Evolutionary conservation across 2,888 invertebrate species (phyloP), one percentile per base, ranked within the genome.

Genomic region (Creontiades dilutus): DNA sequence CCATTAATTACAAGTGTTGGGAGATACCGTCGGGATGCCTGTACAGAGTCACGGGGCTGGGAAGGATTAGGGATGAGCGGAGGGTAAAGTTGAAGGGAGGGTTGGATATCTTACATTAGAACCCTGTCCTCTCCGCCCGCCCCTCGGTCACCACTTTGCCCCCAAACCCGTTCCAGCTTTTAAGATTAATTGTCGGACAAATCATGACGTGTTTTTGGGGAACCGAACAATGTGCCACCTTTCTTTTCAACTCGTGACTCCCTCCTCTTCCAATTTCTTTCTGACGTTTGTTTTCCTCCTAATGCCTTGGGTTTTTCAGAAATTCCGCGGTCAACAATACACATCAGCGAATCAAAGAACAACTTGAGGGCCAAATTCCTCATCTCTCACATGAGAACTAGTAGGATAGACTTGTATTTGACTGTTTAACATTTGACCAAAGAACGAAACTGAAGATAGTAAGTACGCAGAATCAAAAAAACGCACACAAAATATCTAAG

Each of bases 1-100:
- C 82, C 82, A 82, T 82, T 82, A 82, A 82, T 82, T 82, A 82
- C 82, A 82, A 82, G 82, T 52, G 52, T 82, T 82, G 52, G 82
- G 52, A 82, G 52, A 82, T 47, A 82, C 82, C 82, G 82, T 82
- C 27, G n/a, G 46, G 68, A 23, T 16, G 68, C 23, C 68, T 68
- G 14, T 16, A 52, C 52, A 14, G 52, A 52, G 52, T 52, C 52
- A 52, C 68, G 52, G 52, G 16, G 11, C 2, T 52, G 52, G 52
- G 19, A 19, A 68, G 68, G 68, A 68, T 68, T 68, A 68, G 68
- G 19, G 13, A 12, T 52, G 52, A 14, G 52, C 14, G 11, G 52
- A 11, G 68, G 68, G 19, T 82, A 19, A 82, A 23, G 82, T 16
- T n/a, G 52, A 46, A 5, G 46, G 47, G 19, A 19, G 78, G 78